These are phyloP conservation scores for Steinernema khuongi DNA, from an alignment of 1,140 invertebrate species.

Conservation along the genomic window DNA sequence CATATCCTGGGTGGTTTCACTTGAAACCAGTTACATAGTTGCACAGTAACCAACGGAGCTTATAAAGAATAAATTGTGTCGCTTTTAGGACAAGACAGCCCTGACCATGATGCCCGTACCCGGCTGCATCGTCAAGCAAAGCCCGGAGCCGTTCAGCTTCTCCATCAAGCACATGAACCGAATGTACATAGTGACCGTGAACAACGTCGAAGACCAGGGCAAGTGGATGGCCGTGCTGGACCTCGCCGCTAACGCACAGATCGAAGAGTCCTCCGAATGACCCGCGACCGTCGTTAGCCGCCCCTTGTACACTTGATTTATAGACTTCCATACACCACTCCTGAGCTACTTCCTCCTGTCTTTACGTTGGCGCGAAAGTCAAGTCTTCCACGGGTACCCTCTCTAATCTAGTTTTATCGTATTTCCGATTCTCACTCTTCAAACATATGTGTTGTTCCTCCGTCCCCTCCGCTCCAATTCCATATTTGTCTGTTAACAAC, in stretches of 20 bases:
- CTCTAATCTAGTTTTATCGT: neutral
- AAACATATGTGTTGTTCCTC: conserved; percentile 1
- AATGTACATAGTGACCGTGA: conserved; percentile 31
- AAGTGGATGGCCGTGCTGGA: conserved; percentile 40
- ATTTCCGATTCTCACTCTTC: conserved; percentile 6
- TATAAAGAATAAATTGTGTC: too few relatives aligned
- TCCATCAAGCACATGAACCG: conserved; percentile 25
- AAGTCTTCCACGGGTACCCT: conserved; percentile 4
- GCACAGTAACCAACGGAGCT: too few relatives aligned
- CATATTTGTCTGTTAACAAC: neutral
- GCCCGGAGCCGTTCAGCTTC: conserved; percentile 32
- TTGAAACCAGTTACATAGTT: too few relatives aligned
- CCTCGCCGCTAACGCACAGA: conserved; percentile 34
- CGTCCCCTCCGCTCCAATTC: neutral
- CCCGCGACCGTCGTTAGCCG: neutral
- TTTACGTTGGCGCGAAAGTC: conserved; percentile 9
- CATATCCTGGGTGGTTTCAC: too few relatives aligned
- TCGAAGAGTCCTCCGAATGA: conserved; percentile 61
- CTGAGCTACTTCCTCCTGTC: neutral
- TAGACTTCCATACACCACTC: neutral
- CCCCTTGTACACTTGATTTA: neutral
- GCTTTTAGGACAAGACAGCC: conserved; percentile 35
- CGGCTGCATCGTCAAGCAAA: conserved; percentile 38
- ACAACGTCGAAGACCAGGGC: conserved; percentile 33
- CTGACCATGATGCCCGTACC: conserved; percentile 39